Base-by-base conservation (phyloP, 2,113 vertebrate genomes). In the Pangasianodon gigas region DNA sequence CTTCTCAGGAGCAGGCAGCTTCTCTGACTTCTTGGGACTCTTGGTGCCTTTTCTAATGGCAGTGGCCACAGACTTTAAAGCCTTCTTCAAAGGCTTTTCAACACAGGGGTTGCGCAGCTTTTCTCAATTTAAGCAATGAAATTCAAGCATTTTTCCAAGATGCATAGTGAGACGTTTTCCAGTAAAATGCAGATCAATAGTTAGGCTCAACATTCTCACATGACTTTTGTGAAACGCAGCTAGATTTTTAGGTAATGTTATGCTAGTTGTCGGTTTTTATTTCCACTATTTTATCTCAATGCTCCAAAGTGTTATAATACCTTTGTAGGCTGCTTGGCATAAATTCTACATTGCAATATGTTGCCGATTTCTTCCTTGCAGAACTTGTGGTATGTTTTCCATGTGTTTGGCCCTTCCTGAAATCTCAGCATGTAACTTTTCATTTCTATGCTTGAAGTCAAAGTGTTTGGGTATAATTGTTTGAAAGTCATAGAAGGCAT, bases 401-500 rank as follows among this genome's bases (percentile, higher is more conserved):
- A 82, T 82, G 80, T 56, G 80, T 82, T 56, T 82, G 79, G 80
- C 51, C 29, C 18, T 54, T 32, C n/a, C n/a, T 82, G 80, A 82
- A 82, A 82, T 82, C 29, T 82, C 6, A 56, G 29, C 80, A 82
- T 56, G 52, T 19, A 48, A 48, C 26, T 51, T 81, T 81, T n/a
- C 10, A 79, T 26, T 79, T 79, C 24, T 6, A 8, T 79, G 41
- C 7, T 51, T 51, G 26, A 51, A 54, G 24, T 29, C 14, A 51
- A 79, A 48, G 6, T 18, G 51, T 54, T 82, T 32, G 48, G 29
- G 13, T n/a, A 81, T 81, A 81, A 52, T 19, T 81, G 48, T 7
- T 51, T 80, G 77, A 29, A 80, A n/a, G 46, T 80, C 46, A 51
- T 48, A n/a, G 46, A 80, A 80, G 24, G 77, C 77, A 51, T 80